Evolutionary conservation across 2,113 vertebrate species (phyloP).

Genomic region (Rostratula benghalensis): DNA sequence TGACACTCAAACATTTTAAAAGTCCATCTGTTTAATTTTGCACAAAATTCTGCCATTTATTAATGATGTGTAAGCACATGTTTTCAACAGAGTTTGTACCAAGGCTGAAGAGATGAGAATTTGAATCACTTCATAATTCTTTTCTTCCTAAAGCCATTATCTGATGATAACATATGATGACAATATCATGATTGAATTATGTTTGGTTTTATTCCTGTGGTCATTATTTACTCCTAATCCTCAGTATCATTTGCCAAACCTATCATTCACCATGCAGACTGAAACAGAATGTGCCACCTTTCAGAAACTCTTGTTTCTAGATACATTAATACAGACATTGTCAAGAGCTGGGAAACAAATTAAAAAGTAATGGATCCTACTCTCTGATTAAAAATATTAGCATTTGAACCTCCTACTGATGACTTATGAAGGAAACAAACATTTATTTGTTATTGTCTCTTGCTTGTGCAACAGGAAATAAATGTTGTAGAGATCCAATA

Average conservation of each 20-base stretch:
- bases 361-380: background rate
- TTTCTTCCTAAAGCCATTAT: background rate
- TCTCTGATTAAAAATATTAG: background rate
- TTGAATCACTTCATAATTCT: background rate
- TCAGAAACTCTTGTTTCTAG: background rate
- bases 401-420: background rate
- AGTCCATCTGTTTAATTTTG: background rate
- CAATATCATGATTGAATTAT: background rate
- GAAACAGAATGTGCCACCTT: background rate
- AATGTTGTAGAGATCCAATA: background rate
- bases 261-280: background rate
- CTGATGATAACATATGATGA: background rate
- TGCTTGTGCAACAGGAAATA: background rate
- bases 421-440: background rate
- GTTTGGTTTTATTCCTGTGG: background rate
- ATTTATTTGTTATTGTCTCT: background rate
- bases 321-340: background rate
- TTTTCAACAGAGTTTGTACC: background rate
- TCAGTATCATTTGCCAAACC: background rate
- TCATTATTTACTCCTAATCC: background rate
- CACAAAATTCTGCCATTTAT: background rate
- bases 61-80: background rate
- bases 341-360: background rate
- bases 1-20: background rate
- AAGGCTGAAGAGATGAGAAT: background rate